phyloP scores from a whole-genome alignment of 92 coral and sea anemone genomes.

The Meandrina meandrites region DNA sequence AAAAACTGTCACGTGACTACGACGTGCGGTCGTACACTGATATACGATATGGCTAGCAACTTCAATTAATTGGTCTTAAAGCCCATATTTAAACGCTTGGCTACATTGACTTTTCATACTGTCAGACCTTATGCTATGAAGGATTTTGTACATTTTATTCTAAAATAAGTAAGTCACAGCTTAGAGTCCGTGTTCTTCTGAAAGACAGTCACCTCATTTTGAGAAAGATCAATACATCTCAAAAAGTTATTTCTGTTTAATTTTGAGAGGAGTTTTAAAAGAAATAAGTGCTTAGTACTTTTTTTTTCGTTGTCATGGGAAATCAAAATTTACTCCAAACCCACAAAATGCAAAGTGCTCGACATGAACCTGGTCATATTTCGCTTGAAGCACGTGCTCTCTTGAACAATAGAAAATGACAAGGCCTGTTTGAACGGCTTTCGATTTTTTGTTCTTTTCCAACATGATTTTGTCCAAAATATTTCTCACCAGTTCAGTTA shows the following conservation, averaged over 20 bases:
- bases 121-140: not conserved
- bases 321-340: constrained; percentile 1
- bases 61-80: not conserved
- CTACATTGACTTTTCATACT: not conserved
- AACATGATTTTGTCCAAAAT: not conserved
- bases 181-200: not conserved
- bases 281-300: not conserved
- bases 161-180: not conserved
- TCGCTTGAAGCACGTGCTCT: constrained; percentile 23
- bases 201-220: not conserved
- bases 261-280: not conserved
- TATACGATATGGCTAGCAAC: not conserved
- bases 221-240: not conserved
- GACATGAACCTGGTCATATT: not conserved
- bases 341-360: not conserved
- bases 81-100: not conserved
- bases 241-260: not conserved
- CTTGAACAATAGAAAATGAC: not conserved
- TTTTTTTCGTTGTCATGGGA: constrained; percentile 10
- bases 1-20: not conserved
- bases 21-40: not conserved
- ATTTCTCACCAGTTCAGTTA: not conserved
- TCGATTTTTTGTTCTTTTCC: not conserved
- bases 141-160: too few species aligned
- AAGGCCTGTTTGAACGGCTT: not conserved